Base-by-base conservation (phyloP, 2,113 vertebrate species). In the Murina feae region DNA sequence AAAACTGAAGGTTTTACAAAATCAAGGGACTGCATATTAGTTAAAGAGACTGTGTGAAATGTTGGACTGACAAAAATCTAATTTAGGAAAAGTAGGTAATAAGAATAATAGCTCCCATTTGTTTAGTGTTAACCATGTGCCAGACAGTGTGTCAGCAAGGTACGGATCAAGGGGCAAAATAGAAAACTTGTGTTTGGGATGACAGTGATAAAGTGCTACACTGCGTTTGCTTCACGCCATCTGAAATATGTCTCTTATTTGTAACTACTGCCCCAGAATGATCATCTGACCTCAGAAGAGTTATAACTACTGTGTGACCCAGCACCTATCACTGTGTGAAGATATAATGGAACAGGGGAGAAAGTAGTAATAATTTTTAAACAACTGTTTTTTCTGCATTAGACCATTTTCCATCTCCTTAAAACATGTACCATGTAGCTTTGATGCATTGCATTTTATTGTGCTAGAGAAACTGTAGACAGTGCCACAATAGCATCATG, bases 231-330 rank as follows among this genome's bases (percentile, higher is more conserved):
- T 49, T 85, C 32, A 9, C 53, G 6, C 60, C 44, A 66, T 87
- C 13, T 58, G 47, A 78, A 93, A 69, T 18, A 58, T 18, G 42
- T 55, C 23, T 66, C 23, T 75, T 84, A 71, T 69, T 88, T 92
- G 21, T 91, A 95, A 79, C 21, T 60, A 51, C 32, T 32, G 11
- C 4, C 35, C 11, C 49, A 55, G 1, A 95, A 80, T 88, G 39
- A 88, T 95, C 35, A 95, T 49, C 75, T 89, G 44, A 71, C 30
- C 17, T 80, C 58, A 71, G 23, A 79, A 86, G 18, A 85, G 91
- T 66, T 65, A 35, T 18, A 80, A 21, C 23, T 63, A 53, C 32
- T 55, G 35, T 82, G 6, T 68, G 86, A 93, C 18, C 91, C 58
- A 89, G 71, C 35, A 68, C 51, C 7, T 72, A 8, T 37, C 65